Evolutionary conservation across 2,888 invertebrate species (phyloP).

Genomic region (Rhopalosiphum nymphaeae): DNA sequence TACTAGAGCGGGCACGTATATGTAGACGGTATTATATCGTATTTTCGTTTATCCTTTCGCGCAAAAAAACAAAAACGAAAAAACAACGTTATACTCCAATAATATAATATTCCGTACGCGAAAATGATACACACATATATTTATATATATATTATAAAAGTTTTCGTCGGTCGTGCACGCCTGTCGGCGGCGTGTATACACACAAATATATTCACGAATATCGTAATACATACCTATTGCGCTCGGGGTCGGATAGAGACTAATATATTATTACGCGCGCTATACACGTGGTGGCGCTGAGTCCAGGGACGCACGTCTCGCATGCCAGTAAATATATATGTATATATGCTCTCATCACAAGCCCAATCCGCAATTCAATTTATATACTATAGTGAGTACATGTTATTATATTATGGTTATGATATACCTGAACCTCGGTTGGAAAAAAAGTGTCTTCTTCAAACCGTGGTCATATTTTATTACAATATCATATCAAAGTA

Average conservation of each 20-base stretch:
- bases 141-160: constrained; percentile 1
- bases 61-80: constrained; percentile 16
- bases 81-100: constrained; percentile 6
- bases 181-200: background rate
- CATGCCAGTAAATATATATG: background rate
- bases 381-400: background rate
- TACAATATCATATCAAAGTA: background rate
- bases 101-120: constrained; percentile 19
- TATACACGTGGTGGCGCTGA: background rate
- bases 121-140: background rate
- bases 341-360: background rate
- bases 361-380: background rate
- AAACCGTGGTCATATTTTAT: background rate
- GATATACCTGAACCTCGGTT: background rate
- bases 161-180: background rate
- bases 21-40: background rate
- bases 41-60: constrained; percentile 14
- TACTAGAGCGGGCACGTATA: background rate
- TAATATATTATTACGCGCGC: background rate
- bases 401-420: background rate
- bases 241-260: background rate
- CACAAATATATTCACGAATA: constrained; percentile 11
- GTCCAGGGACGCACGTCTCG: constrained; percentile 4
- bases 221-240: constrained; percentile 13
- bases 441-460: background rate